Base-by-base conservation (phyloP, 53 echinoderm and acorn worm species). In the Temnopleurus reevesii region DNA sequence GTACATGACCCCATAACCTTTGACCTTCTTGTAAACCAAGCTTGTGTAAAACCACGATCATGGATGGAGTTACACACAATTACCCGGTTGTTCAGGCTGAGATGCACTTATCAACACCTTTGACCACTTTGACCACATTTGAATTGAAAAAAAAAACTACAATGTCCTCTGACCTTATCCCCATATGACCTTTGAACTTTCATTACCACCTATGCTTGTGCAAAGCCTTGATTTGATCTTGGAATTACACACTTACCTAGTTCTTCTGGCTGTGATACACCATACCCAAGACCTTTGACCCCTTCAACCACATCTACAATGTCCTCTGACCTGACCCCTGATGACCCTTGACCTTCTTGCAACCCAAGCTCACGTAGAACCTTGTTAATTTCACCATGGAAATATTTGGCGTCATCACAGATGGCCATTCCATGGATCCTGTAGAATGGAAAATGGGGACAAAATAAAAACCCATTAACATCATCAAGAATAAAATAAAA, bases 361-460 rank as follows among this genome's bases (percentile, higher is more conserved):
- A 97, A 15, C 18, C 93, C 97, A 36, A 92, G 84, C 25, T 58
- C 55, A 44, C 41, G 12, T 41, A 85, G 24, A 44, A 85, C 60
- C 45, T 35, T 38, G 71, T 87, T 66, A 38, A 87, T 87, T 87
- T 95, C 94, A 4, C 89, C 91, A 44, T 93, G 94, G 89, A 96
- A 99, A 63, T 91, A 96, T n/a, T 64, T 81, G 10, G 85, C 91
- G 46, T 83, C 79, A 56, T 99, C 94, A 65, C 95, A 94, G 1
- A 99, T 92, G 25, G 92, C 91, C 94, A 96, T 91, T 6, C 93
- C 99, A 82, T 94, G 94, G n/a, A 93, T 71, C 65, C 96, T 96
- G 53, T 5, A 91, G 19, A 21, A 71, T 31, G 31, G 34, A 21
- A 53, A 3, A n/a, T n/a, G n/a, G n/a, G n/a, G n/a, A n/a, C n/a